Conservation (phyloP, 2,797 vertebrate species). For the Propithecus deckenii region DNA sequence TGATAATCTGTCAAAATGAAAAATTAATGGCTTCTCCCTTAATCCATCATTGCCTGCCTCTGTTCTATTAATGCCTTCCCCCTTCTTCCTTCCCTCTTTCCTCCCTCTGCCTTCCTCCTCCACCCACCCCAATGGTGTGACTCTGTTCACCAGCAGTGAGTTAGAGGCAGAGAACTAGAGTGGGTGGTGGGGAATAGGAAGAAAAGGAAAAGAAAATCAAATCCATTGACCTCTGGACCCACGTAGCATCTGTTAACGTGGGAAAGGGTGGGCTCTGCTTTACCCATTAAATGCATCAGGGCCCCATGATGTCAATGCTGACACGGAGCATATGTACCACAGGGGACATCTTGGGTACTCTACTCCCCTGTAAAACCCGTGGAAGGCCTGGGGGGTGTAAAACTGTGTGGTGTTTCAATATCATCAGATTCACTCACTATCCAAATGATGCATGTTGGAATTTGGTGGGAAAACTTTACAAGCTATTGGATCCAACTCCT, state of each 20-base stretch:
- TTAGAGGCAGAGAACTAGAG: slow-evolving; percentile 51
- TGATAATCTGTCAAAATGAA: slow-evolving; percentile 91
- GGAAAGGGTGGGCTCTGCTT: slow-evolving; percentile 70
- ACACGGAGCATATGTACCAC: fast-evolving
- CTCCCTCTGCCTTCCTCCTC: background rate
- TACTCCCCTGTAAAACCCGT: background rate
- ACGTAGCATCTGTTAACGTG: slow-evolving; percentile 65
- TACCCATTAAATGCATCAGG: slow-evolving; percentile 62
- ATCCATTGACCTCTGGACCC: slow-evolving; percentile 77
- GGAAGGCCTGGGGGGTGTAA: background rate
- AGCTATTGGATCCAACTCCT: background rate
- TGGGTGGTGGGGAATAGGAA: background rate
- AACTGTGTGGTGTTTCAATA: background rate
- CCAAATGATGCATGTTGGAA: background rate
- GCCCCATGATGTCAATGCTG: background rate
- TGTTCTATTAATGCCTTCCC: slow-evolving; percentile 84
- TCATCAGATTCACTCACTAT: background rate
- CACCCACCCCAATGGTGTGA: slow-evolving; percentile 46
- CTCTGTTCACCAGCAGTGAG: slow-evolving; percentile 73
- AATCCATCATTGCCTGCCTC: slow-evolving; percentile 89
- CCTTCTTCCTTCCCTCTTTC: background rate
- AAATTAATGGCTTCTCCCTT: slow-evolving; percentile 89
- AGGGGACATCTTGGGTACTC: background rate
- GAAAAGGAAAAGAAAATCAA: slow-evolving; percentile 70
- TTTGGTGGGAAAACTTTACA: background rate